These are phyloP conservation scores for Macroramphosus scolopax DNA, from an alignment of 2,797 vertebrate genomes.

Conservation along the genomic window DNA sequence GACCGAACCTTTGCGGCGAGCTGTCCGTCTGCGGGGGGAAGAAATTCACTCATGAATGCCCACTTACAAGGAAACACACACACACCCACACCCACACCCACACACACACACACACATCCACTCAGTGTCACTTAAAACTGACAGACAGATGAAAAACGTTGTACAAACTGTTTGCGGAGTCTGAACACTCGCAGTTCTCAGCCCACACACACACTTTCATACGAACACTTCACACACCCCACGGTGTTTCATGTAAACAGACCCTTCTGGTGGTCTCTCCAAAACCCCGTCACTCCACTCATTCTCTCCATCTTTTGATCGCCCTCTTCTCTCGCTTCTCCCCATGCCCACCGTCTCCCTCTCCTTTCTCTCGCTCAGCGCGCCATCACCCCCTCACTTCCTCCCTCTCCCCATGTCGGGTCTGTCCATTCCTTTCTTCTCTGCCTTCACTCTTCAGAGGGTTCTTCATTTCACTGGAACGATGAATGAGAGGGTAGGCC, in stretches of 20 bases:
- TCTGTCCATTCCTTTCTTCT: slow-evolving; percentile 56
- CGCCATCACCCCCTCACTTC: background rate
- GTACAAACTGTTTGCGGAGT: slow-evolving; percentile 14
- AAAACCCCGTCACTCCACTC: slow-evolving; percentile 17
- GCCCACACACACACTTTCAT: background rate
- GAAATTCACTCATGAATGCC: slow-evolving; percentile 1
- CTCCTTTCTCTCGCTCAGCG: too few species aligned
- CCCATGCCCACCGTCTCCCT: background rate
- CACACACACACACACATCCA: background rate
- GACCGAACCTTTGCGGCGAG: slow-evolving; percentile 26
- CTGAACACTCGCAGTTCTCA: slow-evolving; percentile 2
- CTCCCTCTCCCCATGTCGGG: slow-evolving; percentile 18
- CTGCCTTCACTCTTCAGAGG: slow-evolving; percentile 63
- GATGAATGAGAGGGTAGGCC: slow-evolving; percentile 67
- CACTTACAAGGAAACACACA: slow-evolving; percentile 2
- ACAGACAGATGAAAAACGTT: too few species aligned
- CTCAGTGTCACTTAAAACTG: slow-evolving; percentile 6
- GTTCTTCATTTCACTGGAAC: slow-evolving; percentile 70
- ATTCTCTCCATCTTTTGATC: slow-evolving; percentile 37
- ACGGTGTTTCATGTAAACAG: slow-evolving; percentile 28
- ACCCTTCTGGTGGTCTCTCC: slow-evolving; percentile 29
- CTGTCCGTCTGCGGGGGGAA: slow-evolving; percentile 3
- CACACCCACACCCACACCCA: background rate
- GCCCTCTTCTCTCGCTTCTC: slow-evolving; percentile 11
- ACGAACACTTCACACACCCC: slow-evolving; percentile 26